Evolutionary conservation across 2,888 invertebrate species (phyloP), one percentile per base, ranked within the genome.

Genomic region (Spodoptera picta): DNA sequence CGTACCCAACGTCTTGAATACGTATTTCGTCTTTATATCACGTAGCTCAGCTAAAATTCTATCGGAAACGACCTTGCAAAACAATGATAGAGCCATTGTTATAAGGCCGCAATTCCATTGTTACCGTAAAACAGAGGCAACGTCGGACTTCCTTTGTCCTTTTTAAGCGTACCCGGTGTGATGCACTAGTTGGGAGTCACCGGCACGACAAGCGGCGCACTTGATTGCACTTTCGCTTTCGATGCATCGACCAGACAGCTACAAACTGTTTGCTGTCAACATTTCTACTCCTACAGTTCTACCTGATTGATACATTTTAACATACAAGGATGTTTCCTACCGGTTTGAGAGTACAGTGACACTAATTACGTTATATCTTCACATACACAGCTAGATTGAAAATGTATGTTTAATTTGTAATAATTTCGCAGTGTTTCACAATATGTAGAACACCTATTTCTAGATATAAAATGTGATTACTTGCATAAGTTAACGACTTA

Each of bases 181-280:
- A 74, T 76, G 79, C 73, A 74, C 80, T 73, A 75, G 77, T 75
- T 77, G 60, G 60, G 60, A 57, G 69, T 64, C 65, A 68, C 71
- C 65, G 63, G 75, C 75, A 77, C 68, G 79, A 65, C 77, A 73
- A 75, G 63, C 76, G 73, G 65, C 73, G 74, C 79, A 84, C 86
- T 88, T 84, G 87, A 89, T 88, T 84, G 85, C 91, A 90, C 92
- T 92, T 92, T 92, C 92, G 84, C 91, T 92, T 89, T 91, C 87
- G 75, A 83, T 76, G 73, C 79, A 83, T 83, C 82, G 81, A 77
- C 80, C 69, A 80, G 77, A 70, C 75, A 78, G 70, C 79, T 67
- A 72, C 69, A 65, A 69, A 72, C 65, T 60, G 59, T 59, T 64
- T 47, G 64, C 45, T 67, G 71, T 59, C 62, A 61, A 62, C 71